These are phyloP conservation scores for Hydrolagus colliei DNA, from an alignment of 2,797 vertebrate species.

Conservation along the genomic window DNA sequence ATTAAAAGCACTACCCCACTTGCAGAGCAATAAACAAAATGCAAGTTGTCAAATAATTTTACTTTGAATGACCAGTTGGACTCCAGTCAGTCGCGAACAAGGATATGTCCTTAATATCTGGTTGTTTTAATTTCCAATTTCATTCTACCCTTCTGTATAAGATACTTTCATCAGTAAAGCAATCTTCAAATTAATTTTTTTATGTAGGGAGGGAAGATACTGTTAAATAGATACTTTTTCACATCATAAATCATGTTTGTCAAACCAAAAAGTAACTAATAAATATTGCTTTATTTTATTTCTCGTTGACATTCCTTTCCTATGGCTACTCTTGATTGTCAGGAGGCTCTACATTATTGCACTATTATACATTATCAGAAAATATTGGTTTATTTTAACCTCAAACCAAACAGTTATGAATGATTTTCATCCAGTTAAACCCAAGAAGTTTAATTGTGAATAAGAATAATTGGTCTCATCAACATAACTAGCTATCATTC, in stretches of 20 bases:
- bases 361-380: background rate
- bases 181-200: too few species aligned
- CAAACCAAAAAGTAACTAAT: background rate
- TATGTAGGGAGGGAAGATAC: too few species aligned
- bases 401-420: background rate
- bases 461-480: constrained; percentile 7
- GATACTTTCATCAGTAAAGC: too few species aligned
- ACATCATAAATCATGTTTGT: background rate
- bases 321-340: background rate
- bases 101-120: too few species aligned
- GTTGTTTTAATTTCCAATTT: too few species aligned
- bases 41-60: too few species aligned
- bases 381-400: background rate
- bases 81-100: too few species aligned
- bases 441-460: background rate
- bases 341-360: background rate
- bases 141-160: too few species aligned
- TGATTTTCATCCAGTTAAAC: background rate
- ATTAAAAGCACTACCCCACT: too few species aligned
- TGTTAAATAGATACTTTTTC: too few species aligned
- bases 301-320: background rate
- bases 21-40: too few species aligned
- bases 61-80: too few species aligned
- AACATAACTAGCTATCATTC: background rate
- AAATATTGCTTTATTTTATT: constrained; percentile 2